Evolutionary conservation across 2,797 vertebrate genomes (phyloP), one percentile per base, ranked within the genome.

Genomic region (Eulemur albifrons): DNA sequence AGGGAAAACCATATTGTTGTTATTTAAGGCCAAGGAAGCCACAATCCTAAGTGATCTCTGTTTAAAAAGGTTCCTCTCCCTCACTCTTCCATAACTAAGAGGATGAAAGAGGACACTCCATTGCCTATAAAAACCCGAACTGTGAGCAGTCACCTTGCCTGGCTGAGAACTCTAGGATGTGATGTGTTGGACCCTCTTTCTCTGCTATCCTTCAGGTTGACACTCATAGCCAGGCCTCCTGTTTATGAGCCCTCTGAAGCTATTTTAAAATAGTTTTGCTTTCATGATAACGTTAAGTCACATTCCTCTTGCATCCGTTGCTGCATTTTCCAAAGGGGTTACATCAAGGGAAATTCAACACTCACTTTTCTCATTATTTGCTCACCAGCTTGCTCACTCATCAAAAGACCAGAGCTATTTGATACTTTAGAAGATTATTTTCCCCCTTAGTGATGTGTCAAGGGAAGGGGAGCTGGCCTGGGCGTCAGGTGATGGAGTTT

Each of bases 321-420:
- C 88, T 92, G 50, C 57, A 40, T 86, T 95, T 96, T 93, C 95
- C 17, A 5, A 95, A 95, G 80, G 30, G 38, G 45, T 95, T 95
- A 70, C 61, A 20, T 92, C 93, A 93, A 88, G 77, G 79, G 96
- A 96, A 98, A 97, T 96, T 82, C 69, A 89, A 96, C 72, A 97
- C 95, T 63, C 13, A 35, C 59, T 95, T 76, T 94, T 81, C 76
- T 97, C 91, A 70, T 95, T 52, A 40, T 94, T 95, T 88, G 40
- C 93, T 90, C 80, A 40, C 89, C 32, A 10, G 40, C 54, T 75
- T 97, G 95, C 96, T 92, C 73, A 40, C 88, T 97, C 97, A 97
- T 98, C 96, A 96, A 84, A 97, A 97, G 54, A 72, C 57, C 57
- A 61, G 23, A 9, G 97, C 85, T 87, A 94, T 93, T 77, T 75